Evolutionary conservation across 2,797 vertebrate species (phyloP).

Genomic region (Novumbra hubbsi): DNA sequence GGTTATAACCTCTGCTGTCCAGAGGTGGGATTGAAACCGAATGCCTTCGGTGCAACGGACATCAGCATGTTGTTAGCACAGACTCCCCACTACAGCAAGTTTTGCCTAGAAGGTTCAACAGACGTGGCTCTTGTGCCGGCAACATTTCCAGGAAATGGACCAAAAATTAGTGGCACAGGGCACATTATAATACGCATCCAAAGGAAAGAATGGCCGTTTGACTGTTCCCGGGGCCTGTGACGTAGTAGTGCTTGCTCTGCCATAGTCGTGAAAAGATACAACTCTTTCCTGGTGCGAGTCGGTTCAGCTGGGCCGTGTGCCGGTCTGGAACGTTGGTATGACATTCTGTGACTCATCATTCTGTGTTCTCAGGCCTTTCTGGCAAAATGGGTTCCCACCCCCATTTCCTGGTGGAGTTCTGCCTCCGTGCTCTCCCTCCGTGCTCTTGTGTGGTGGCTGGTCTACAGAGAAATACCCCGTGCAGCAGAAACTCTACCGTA

Average conservation of each 20-base stretch:
- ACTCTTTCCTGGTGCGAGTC: conserved; percentile 36
- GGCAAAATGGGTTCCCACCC: conserved; percentile 74
- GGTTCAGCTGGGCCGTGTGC: conserved; percentile 51
- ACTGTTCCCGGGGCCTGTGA: not conserved
- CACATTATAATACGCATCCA: not conserved
- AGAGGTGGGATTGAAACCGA: not conserved
- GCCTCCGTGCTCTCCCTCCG: conserved; percentile 58
- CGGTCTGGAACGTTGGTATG: conserved; percentile 66
- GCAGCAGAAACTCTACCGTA: conserved; percentile 72
- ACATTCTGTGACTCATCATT: conserved; percentile 77
- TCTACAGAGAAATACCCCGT: conserved; percentile 61
- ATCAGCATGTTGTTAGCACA: not conserved
- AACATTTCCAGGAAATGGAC: conserved; percentile 1
- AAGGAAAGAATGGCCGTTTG: not conserved
- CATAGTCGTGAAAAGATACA: not conserved
- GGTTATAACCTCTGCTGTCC: too few relatives aligned
- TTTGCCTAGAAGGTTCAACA: not conserved
- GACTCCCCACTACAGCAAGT: not conserved
- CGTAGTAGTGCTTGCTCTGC: not conserved
- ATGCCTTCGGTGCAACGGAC: not conserved
- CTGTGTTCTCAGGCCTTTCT: conserved; percentile 69
- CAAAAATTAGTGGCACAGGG: not conserved
- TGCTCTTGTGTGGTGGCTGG: conserved; percentile 66
- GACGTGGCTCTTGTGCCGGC: not conserved
- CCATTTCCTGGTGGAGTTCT: conserved; percentile 73